Evolutionary conservation across 2,113 vertebrate genomes (phyloP).

Genomic region (Lota lota): DNA sequence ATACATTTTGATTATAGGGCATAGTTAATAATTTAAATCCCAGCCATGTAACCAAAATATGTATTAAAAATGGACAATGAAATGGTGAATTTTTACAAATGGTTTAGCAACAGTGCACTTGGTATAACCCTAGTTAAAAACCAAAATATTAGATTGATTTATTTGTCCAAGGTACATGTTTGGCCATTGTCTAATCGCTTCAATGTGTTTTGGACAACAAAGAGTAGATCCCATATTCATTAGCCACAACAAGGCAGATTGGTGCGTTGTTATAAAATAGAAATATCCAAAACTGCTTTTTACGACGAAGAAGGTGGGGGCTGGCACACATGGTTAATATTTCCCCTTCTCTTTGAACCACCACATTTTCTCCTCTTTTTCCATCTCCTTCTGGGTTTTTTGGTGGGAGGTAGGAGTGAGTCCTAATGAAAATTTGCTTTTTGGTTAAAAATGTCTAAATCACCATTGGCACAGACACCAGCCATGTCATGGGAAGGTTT

Average conservation of each 20-base stretch:
- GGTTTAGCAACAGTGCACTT: conserved; percentile 26
- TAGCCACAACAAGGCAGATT: conserved; percentile 37
- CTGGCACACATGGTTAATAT: conserved; percentile 60
- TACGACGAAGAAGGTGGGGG: conserved; percentile 40
- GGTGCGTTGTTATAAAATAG: conserved; percentile 57
- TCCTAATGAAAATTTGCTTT: conserved; percentile 39
- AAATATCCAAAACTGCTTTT: conserved; percentile 62
- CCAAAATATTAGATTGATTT: conserved; percentile 10
- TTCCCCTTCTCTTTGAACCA: conserved; percentile 58
- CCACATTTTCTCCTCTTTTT: conserved; percentile 30
- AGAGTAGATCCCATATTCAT: conserved; percentile 27
- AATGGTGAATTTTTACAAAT: conserved; percentile 13
- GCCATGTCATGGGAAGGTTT: not conserved
- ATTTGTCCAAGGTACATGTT: conserved; percentile 31
- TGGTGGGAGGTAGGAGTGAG: not conserved
- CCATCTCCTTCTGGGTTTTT: conserved; percentile 13
- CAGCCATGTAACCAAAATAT: not conserved
- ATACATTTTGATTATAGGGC: not conserved
- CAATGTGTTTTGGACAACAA: conserved; percentile 42
- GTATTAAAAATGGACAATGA: no score
- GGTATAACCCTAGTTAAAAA: conserved; percentile 30
- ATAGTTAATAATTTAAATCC: not conserved
- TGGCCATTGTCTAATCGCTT: conserved; percentile 41
- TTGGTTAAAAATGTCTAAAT: conserved; percentile 18
- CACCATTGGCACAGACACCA: not conserved